Conservation (phyloP, 2,113 vertebrate species). For the Collichthys lucidus region DNA sequence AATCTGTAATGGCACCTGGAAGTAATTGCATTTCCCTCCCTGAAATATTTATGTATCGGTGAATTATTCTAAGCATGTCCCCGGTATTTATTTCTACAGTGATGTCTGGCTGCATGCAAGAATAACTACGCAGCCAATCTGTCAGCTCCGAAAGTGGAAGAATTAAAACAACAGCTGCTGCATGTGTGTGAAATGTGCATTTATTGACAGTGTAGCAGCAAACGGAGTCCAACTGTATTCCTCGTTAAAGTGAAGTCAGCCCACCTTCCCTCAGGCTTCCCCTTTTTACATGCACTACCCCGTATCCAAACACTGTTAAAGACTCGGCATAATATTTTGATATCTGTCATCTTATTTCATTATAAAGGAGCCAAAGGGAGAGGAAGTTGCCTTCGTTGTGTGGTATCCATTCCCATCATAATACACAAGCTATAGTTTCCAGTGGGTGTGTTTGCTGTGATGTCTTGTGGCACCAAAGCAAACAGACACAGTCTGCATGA, state of each 20-base stretch:
- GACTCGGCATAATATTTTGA: conserved; percentile 71
- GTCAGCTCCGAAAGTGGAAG: conserved; percentile 25
- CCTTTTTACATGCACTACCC: conserved; percentile 35
- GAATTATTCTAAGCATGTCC: conserved; percentile 79
- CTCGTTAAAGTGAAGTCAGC: conserved; percentile 29
- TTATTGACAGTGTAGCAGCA: conserved; percentile 34
- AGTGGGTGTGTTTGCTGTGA: conserved; percentile 71
- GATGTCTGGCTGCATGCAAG: conserved; percentile 58
- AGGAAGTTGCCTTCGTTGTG: conserved; percentile 58
- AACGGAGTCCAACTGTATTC: conserved; percentile 18
- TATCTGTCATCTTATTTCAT: conserved; percentile 62
- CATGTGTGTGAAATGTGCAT: conserved; percentile 25
- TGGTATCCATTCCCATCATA: conserved; percentile 65
- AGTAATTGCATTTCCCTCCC: conserved; percentile 68
- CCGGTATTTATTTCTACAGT: conserved; percentile 67
- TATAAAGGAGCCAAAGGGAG: conserved; percentile 44
- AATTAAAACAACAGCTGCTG: conserved; percentile 5
- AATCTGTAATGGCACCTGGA: conserved; percentile 76
- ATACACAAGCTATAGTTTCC: conserved; percentile 66
- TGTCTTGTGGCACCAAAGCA: conserved; percentile 68
- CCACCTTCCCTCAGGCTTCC: conserved; percentile 36
- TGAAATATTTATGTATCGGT: conserved; percentile 73
- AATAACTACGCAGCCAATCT: conserved; percentile 33
- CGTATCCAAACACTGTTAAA: conserved; percentile 65
- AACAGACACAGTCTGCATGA: conserved; percentile 52